Base-by-base conservation (phyloP, 2,888 invertebrate species). In the Eurytoma adleriae region DNA sequence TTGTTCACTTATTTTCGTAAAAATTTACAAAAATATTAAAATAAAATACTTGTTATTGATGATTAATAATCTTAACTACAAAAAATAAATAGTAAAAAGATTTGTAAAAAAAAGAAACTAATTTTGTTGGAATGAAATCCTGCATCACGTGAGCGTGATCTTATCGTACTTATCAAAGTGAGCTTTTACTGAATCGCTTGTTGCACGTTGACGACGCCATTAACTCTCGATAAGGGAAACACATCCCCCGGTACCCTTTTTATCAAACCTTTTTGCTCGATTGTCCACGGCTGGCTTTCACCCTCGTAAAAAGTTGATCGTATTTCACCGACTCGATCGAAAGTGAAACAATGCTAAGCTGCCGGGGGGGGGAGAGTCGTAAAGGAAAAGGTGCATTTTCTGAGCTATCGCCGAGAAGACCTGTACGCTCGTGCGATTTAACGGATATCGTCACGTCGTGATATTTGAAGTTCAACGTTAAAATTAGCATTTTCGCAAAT, bases 251-350 rank as follows among this genome's bases (percentile, higher is more conserved):
- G 16, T 57, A 56, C 24, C 20, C 40, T 71, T 50, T 72, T 72
- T 62, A 62, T 72, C 72, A 4, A 13, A 14, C n/a, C 50, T 30
- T 72, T 72, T 52, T 40, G 64, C 64, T 64, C 64, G 40, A 64
- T 64, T 64, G 64, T 64, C 40, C 64, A 40, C 30, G 40, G 40
- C 40, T 30, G 64, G 40, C 52, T 54, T 48, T 16, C 16, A n/a
- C 56, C 54, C 72, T 62, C 70, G 70, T 71, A 71, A 71, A 71
- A 57, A 3, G 59, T 48, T 59, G 70, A 71, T 71, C 70, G 70
- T 71, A 72, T 72, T 61, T 72, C 61, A 62, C n/a, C 71, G 71
- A 72, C 27, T 72, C 72, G 24, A 50, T 27, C 18, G 24, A n/a
- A 62, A 27, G 72, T 30, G 72, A 72, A 27, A 72, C 62, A 72